Evolutionary conservation across 2,113 vertebrate species (phyloP), one percentile per base, ranked within the genome.

Genomic region (Pyxicephalus adspersus): DNA sequence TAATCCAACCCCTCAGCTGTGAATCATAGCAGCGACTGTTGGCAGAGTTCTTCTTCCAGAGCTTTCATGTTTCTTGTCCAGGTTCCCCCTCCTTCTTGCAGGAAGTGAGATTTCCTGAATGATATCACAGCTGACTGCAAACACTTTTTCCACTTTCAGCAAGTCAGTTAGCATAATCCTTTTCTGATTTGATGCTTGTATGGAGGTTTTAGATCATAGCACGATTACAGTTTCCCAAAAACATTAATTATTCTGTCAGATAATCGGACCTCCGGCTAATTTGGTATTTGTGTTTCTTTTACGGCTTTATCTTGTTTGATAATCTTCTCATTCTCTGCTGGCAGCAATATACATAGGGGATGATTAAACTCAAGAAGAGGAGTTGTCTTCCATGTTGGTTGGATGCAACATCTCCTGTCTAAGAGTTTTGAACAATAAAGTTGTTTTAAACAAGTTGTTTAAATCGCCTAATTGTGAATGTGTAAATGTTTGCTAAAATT

Each of bases 31-130:
- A 64, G 22, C 13, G 57, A 6, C 38, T 51, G 34, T 18, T 11
- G 22, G 22, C 68, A 7, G 15, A 15, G 18, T 71, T 9, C 18
- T 55, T 26, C 50, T 2, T 22, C 70, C 70, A 31, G 8, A 16
- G 19, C 19, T 22, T 61, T 61, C 58, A 26, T 61, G 58, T 61
- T 31, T 28, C 22, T 4, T 34, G 20, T 73, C 31, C 52, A 31
- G 70, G 52, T 58, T 58, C 58, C 70, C 70, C 57, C n/a, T n/a
- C 70, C 28, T 34, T 73, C 58, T 57, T 20, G 18, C 52, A 73
- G 70, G 52, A 58, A 73, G 26, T 20, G 19, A 26, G 25, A 20
- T 58, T 73, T 73, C 70, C 70, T 58, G 52, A 22, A 8, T 73
- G 28, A 73, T n/a, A n/a, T 73, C 52, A 55, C 68, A 2, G 70